Conservation (phyloP, 1,140 invertebrate species). For the Bombus superbus region DNA sequence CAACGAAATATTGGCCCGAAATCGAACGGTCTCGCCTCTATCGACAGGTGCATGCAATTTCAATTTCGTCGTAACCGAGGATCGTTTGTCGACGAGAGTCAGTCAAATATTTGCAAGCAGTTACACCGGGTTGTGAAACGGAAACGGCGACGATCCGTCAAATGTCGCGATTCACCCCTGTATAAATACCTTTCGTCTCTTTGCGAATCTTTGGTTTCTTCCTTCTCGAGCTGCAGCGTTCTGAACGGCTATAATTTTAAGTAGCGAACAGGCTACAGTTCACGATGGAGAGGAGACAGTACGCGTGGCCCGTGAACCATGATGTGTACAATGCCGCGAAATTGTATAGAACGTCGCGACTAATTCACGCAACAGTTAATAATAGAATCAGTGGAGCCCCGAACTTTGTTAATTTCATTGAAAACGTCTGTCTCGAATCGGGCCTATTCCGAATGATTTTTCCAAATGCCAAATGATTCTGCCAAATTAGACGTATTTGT, state of each 20-base stretch:
- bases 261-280: background rate
- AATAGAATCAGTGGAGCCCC: background rate
- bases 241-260: background rate
- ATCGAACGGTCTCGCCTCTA: background rate
- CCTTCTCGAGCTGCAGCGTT: background rate
- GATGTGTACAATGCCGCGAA: background rate
- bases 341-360: background rate
- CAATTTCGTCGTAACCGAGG: background rate
- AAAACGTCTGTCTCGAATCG: background rate
- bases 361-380: constrained; percentile 22
- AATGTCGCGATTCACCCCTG: background rate
- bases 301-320: background rate
- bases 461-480: too few relatives aligned
- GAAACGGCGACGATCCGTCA: background rate
- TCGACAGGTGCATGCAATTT: background rate
- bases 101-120: constrained; percentile 11
- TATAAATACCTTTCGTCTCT: background rate
- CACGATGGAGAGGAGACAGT: background rate
- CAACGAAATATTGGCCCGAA: background rate
- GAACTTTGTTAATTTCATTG: constrained; percentile 19
- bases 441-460: too few relatives aligned
- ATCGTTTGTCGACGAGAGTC: constrained; percentile 1
- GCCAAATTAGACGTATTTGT: too few relatives aligned
- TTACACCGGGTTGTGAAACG: background rate
- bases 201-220: background rate